These are phyloP conservation scores for Globia sparganii DNA, from an alignment of 2,888 invertebrate species.

Conservation along the genomic window DNA sequence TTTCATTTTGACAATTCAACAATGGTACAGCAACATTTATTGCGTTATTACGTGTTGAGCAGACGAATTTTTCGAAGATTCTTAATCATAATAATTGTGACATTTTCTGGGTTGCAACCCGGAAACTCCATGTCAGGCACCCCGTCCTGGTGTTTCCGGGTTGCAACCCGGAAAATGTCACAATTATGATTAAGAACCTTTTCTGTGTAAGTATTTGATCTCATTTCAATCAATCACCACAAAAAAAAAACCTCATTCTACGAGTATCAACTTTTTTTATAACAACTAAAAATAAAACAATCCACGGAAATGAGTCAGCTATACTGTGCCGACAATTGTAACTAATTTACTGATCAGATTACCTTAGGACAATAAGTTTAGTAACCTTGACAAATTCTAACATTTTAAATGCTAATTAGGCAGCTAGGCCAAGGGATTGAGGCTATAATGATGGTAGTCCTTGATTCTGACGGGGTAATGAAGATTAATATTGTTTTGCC, in stretches of 20 bases:
- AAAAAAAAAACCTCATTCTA: background rate
- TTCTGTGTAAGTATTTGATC: background rate
- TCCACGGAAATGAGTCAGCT: slow-evolving; percentile 35
- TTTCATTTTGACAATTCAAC: too few relatives aligned
- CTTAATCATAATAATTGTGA: too few relatives aligned
- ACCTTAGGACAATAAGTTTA: slow-evolving; percentile 28
- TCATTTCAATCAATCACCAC: background rate
- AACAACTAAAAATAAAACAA: slow-evolving; percentile 24
- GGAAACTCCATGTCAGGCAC: too few relatives aligned
- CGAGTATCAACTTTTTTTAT: background rate
- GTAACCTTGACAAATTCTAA: slow-evolving; percentile 13
- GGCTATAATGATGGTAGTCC: background rate
- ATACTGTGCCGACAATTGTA: slow-evolving; percentile 3
- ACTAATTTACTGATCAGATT: slow-evolving; percentile 29
- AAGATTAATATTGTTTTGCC: background rate
- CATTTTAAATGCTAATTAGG: slow-evolving; percentile 6
- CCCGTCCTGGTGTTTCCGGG: too few relatives aligned
- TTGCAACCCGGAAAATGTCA: background rate
- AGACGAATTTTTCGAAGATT: too few relatives aligned
- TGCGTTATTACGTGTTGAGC: too few relatives aligned
- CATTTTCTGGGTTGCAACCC: too few relatives aligned
- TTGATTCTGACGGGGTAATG: slow-evolving; percentile 11
- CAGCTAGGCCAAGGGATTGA: slow-evolving; percentile 14
- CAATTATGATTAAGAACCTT: too few relatives aligned
- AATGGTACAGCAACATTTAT: too few relatives aligned